Conservation (phyloP, 1,140 invertebrate genomes). For the Aradophagus sp. region DNA sequence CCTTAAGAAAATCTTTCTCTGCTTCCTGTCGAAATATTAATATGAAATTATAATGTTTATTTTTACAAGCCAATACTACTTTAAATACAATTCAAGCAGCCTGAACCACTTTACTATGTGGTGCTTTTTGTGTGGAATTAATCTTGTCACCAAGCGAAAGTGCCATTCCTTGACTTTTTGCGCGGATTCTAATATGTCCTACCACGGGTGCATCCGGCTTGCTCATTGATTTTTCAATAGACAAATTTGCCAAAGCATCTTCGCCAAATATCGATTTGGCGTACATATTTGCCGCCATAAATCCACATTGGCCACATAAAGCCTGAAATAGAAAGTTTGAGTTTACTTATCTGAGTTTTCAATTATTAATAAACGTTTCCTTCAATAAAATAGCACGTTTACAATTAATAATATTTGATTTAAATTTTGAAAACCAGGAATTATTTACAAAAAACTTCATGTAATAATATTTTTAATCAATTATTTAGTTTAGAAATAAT, state of each 20-base stretch:
- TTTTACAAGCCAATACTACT: slow-evolving; percentile 32
- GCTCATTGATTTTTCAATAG: slow-evolving; percentile 95
- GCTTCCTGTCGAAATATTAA: too few species aligned
- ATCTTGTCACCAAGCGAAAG: slow-evolving; percentile 97
- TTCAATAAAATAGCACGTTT: too few species aligned
- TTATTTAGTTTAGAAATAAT: too few species aligned
- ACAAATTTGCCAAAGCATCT: slow-evolving; percentile 98
- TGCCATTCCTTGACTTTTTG: slow-evolving; percentile 99
- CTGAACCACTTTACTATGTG: slow-evolving; percentile 77
- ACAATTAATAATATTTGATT: too few species aligned
- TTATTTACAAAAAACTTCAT: too few species aligned
- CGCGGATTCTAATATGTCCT: slow-evolving; percentile 97
- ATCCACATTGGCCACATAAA: slow-evolving; percentile 95
- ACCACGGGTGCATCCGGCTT: slow-evolving; percentile 91
- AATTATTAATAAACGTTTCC: too few species aligned
- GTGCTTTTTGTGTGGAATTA: slow-evolving; percentile 90
- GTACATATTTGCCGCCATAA: slow-evolving; percentile 99
- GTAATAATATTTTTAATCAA: too few species aligned
- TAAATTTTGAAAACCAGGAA: too few species aligned
- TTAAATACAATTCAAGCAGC: slow-evolving; percentile 71
- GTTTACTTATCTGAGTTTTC: too few species aligned
- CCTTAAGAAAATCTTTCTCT: too few species aligned
- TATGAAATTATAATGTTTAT: slow-evolving; percentile 23
- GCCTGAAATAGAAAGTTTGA: slow-evolving; percentile 80
- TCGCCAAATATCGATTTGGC: slow-evolving; percentile 99